phyloP scores from a whole-genome alignment of 1,140 invertebrate species.

The Carposina sasakii region DNA sequence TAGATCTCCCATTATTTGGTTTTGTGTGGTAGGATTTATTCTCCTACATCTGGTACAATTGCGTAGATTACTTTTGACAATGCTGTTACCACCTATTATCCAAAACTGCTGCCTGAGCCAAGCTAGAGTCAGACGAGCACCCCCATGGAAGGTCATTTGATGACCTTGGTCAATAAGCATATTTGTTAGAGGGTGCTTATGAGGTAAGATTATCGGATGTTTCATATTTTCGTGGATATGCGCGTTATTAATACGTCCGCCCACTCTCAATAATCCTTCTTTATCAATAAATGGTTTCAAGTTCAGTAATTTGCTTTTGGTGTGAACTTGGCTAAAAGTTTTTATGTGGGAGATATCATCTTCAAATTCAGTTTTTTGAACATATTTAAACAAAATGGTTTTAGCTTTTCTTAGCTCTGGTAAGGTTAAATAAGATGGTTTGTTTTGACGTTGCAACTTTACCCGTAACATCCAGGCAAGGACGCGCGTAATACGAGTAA shows the following conservation, averaged over 20 bases:
- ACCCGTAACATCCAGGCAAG: conserved; percentile 14
- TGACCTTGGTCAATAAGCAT: conserved; percentile 28
- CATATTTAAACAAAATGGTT: conserved; percentile 10
- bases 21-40: conserved; percentile 8
- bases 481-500: conserved; percentile 2
- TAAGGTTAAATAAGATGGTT: conserved; percentile 1
- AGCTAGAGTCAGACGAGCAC: conserved; percentile 21
- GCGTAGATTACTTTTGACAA: conserved; percentile 8
- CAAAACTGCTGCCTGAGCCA: conserved; percentile 30
- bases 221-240: conserved; percentile 4
- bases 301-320: conserved; percentile 8
- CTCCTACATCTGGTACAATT: conserved; percentile 22
- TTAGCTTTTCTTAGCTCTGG: conserved; percentile 4
- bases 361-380: conserved; percentile 10
- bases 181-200: conserved; percentile 9
- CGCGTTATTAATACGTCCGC: conserved; percentile 22
- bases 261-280: conserved; percentile 22
- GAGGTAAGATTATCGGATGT: conserved; percentile 23
- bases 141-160: conserved; percentile 23
- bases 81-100: conserved; percentile 19
- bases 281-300: conserved; percentile 19
- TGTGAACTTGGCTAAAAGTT: background rate
- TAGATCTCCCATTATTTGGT: conserved; percentile 34
- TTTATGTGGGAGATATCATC: conserved; percentile 6
- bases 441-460: background rate